Evolutionary conservation across 2,888 invertebrate species (phyloP).

Genomic region (Ochropleura plecta): DNA sequence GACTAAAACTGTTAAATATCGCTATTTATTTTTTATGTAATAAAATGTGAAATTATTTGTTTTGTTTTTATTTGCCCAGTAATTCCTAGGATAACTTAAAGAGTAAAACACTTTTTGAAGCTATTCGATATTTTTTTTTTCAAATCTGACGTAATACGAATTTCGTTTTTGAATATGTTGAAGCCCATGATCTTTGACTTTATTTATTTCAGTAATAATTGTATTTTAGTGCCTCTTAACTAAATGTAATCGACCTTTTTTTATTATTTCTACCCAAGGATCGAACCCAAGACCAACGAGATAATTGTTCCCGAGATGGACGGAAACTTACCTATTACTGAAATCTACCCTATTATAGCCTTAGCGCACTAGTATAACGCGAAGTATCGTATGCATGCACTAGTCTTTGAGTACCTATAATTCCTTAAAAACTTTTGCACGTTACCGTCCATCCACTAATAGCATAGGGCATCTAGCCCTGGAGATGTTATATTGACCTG

Average conservation of each 20-base stretch:
- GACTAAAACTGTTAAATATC: conserved; percentile 31
- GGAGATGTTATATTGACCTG: too few relatives aligned
- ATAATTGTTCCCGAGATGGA: not conserved
- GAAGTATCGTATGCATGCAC: not conserved
- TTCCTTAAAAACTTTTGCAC: not conserved
- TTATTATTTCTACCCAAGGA: not conserved
- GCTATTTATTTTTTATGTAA: conserved; percentile 58
- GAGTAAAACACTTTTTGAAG: too few relatives aligned
- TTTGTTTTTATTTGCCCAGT: conserved; percentile 9
- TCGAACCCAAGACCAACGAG: not conserved
- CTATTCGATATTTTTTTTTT: not conserved
- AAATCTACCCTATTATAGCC: not conserved
- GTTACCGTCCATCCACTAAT: too few relatives aligned
- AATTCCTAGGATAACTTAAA: too few relatives aligned
- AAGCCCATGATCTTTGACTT: not conserved
- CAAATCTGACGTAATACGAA: not conserved
- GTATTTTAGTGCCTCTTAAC: not conserved
- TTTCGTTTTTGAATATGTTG: not conserved
- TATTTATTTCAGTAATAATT: not conserved
- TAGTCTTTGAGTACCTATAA: not conserved
- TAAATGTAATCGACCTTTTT: not conserved
- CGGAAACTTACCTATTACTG: not conserved
- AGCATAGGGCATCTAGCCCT: too few relatives aligned
- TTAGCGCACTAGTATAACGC: not conserved
- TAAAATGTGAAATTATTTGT: conserved; percentile 34